Base-by-base conservation (phyloP, 1,140 invertebrate genomes). In the Lasioglossum baleicum region DNA sequence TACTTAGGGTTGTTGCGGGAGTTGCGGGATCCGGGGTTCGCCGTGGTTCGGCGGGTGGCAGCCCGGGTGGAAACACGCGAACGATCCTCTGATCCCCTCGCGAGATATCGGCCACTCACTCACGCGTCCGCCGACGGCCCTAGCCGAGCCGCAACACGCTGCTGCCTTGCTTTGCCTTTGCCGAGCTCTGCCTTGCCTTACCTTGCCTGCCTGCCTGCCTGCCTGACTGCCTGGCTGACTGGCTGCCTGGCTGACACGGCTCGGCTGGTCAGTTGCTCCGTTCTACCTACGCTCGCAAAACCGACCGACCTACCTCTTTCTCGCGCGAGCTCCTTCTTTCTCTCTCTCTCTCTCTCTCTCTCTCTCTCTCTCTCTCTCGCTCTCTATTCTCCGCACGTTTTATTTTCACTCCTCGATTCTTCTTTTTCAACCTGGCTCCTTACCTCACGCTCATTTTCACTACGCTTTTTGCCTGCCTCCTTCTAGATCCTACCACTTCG, bases 21-120 rank as follows among this genome's bases (percentile, higher is more conserved):
- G 66, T 81, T 81, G 82, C 82, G 85, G 82, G 86, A 87, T 87
- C 76, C 80, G 81, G 85, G 86, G 88, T 53, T 84, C 82, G 87
- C 79, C 81, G 77, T 35, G 87, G 84, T 89, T 82, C 85, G 87
- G 88, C 88, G 88, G 88, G 88, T 89, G 88, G 88, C 84, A 88
- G 88, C 75, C 86, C 85, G 77, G 81, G 80, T 87, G 84, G 88
- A 89, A 89, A 89, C 89, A 89, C 88, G 92, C 92, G 91, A 93
- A 87, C 92, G 91, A 92, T 92, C 90, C 90, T 92, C 91, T 90
- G 91, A 92, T 92, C 91, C 92, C 92, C 91, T 91, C 88, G 88
- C 85, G 87, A 92, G 92, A 92, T 92, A 93, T 92, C 91, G 91
- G 91, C 88, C 90, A 90, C 91, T 92, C 91, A 91, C 91, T 92